Percentiles rank a stretch among this genome's conserved stretches.
phyloP scores from a whole-genome alignment of 2,797 vertebrate genomes.

The Syngnathus rostellatus region DNA sequence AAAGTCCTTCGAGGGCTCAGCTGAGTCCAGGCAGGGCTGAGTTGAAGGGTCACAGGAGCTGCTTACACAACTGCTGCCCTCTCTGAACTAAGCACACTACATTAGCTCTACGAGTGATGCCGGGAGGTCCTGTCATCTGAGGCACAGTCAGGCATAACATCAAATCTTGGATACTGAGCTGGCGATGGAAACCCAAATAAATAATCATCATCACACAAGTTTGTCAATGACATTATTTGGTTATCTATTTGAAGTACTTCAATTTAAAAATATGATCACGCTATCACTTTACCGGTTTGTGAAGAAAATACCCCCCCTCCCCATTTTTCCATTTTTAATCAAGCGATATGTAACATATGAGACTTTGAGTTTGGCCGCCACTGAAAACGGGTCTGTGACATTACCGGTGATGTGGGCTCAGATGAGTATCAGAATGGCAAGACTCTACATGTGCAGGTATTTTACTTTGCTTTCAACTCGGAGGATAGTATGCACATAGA shows the following conservation, averaged over 20 bases:
- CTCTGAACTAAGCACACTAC: constrained; percentile 10
- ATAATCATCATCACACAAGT: background rate
- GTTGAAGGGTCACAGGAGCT: constrained; percentile 16
- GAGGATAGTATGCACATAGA: constrained; percentile 8
- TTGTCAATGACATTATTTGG: background rate
- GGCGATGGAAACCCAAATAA: background rate
- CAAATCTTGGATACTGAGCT: background rate
- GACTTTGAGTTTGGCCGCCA: background rate
- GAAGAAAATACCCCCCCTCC: background rate
- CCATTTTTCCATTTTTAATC: background rate
- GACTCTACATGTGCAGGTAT: constrained; percentile 63
- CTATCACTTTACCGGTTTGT: background rate
- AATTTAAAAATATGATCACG: background rate
- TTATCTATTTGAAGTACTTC: background rate
- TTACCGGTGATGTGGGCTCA: constrained; percentile 25
- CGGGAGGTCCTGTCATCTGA: constrained; percentile 5
- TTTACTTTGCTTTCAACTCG: constrained; percentile 28
- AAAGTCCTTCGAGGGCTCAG: constrained; percentile 47
- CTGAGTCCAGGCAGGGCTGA: background rate
- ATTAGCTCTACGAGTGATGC: constrained; percentile 35
- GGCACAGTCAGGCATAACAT: background rate
- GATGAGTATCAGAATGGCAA: constrained; percentile 53
- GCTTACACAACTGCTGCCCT: constrained; percentile 34
- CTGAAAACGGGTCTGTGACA: background rate
- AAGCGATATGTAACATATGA: background rate